Evolutionary conservation across 2,888 invertebrate species (phyloP), one percentile per base, ranked within the genome.

Genomic region (Pocota personata): DNA sequence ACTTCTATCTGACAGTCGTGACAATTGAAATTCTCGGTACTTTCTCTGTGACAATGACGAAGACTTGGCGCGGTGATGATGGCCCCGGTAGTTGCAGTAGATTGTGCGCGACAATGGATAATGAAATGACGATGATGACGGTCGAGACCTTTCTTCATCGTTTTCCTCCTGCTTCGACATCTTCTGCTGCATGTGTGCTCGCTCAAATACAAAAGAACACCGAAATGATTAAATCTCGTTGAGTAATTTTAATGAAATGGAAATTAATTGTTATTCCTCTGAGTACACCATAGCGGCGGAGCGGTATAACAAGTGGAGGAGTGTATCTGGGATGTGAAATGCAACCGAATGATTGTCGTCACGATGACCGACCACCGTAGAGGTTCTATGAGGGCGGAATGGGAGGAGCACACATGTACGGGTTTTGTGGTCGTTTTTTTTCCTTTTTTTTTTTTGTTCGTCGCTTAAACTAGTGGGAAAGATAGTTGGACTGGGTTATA

Each of bases 231-330:
- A 76, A 58, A 71, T 75, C 69, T 73, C 14, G 50, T 37, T 57
- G 35, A 60, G 80, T 79, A 69, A 80, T 76, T 71, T 84, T 75
- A 80, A 69, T 76, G 75, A 84, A 84, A 84, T 84, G 84, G 80
- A 84, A 84, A 80, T 84, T 80, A 80, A 84, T 84, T 84, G 71
- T 75, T 84, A 84, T 84, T 80, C 66, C 37, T 24, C 10, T 14
- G 24, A 40, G 57, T 58, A 66, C 57, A 64, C 35, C 24, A 37
- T 2, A n/a, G 0, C 10, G 30, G 8, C 1, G 16, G 16, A 7
- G 19, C 24, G 57, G 24, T 6, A 27, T 35, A 52, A 5, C 14
- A 75, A 5, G 16, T 48, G 60, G 43, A 8, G 52, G n/a, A 57
- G 27, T 21, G 48, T n/a, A 50, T 2, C 10, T 46, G 27, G 55